phyloP scores from a whole-genome alignment of 2,888 invertebrate species.

The Loripinus fragilis region DNA sequence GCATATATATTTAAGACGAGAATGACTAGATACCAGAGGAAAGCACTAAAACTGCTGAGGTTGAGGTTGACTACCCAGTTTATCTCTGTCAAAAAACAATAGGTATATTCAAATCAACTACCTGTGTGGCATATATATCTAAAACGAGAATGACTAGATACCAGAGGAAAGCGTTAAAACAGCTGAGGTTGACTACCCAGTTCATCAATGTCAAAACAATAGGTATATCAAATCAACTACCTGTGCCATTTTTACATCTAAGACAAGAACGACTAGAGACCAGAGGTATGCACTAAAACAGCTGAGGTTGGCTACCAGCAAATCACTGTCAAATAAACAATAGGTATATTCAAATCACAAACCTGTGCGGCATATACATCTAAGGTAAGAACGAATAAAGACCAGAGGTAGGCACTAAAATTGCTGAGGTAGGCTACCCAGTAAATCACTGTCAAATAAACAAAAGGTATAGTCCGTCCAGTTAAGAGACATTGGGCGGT shows the following conservation, averaged over 20 bases:
- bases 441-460: conserved; percentile 60
- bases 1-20: too few relatives aligned
- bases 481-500: too few relatives aligned
- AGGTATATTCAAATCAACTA: too few relatives aligned
- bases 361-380: conserved; percentile 64
- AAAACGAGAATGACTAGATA: conserved; percentile 55
- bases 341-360: conserved; percentile 43
- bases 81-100: too few relatives aligned
- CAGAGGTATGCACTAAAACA: conserved; percentile 46
- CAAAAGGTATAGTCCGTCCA: too few relatives aligned
- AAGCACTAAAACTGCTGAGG: too few relatives aligned
- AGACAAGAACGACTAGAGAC: conserved; percentile 52
- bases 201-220: too few relatives aligned
- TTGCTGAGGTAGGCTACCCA: conserved; percentile 64
- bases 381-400: conserved; percentile 52
- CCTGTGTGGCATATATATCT: conserved; percentile 62
- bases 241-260: conserved; percentile 61
- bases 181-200: conserved; percentile 64
- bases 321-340: conserved; percentile 55
- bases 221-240: too few relatives aligned
- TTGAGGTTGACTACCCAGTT: too few relatives aligned
- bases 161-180: conserved; percentile 45
- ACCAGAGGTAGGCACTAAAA: conserved; percentile 45
- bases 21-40: too few relatives aligned
- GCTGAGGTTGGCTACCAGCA: conserved; percentile 64